These are phyloP conservation scores for Poeciliopsis presidionis DNA, from an alignment of 2,797 vertebrate species.

Conservation along the genomic window DNA sequence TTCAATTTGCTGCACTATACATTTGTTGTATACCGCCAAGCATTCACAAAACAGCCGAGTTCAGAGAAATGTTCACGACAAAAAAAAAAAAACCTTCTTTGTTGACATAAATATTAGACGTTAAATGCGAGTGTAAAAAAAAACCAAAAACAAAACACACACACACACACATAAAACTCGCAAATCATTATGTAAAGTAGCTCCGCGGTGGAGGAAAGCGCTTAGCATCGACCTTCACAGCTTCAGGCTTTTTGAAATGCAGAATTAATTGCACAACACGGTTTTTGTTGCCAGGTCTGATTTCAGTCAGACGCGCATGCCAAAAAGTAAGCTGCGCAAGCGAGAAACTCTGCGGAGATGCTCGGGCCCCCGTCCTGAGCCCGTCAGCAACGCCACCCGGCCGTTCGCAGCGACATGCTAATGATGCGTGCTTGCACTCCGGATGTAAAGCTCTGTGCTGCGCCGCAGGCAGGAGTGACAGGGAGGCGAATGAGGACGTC, in stretches of 20 bases:
- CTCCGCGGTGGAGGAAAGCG: constrained; percentile 23
- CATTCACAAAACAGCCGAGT: constrained; percentile 26
- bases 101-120: constrained; percentile 14
- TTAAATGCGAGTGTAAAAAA: constrained; percentile 24
- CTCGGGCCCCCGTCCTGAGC: constrained; percentile 12
- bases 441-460: constrained; percentile 57
- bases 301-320: constrained; percentile 33
- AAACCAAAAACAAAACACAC: background rate
- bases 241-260: constrained; percentile 34
- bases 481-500: constrained; percentile 76
- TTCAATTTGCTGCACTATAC: constrained; percentile 24
- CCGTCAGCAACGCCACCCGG: constrained; percentile 29
- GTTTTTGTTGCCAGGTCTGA: constrained; percentile 32
- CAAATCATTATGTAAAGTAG: constrained; percentile 45
- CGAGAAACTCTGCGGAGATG: constrained; percentile 32
- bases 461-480: constrained; percentile 66
- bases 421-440: constrained; percentile 55
- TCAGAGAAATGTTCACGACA: constrained; percentile 7
- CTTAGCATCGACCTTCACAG: constrained; percentile 28
- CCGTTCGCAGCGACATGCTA: constrained; percentile 37
- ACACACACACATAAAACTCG: constrained; percentile 30
- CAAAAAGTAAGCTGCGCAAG: constrained; percentile 48
- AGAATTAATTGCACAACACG: constrained; percentile 48
- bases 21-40: too few species aligned
- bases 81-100: constrained; percentile 15